A percentile compares a stretch with the other conserved stretches of the same genome.
These are phyloP conservation scores for Venturia canescens DNA, from an alignment of 1,140 invertebrate species.

Conservation along the genomic window DNA sequence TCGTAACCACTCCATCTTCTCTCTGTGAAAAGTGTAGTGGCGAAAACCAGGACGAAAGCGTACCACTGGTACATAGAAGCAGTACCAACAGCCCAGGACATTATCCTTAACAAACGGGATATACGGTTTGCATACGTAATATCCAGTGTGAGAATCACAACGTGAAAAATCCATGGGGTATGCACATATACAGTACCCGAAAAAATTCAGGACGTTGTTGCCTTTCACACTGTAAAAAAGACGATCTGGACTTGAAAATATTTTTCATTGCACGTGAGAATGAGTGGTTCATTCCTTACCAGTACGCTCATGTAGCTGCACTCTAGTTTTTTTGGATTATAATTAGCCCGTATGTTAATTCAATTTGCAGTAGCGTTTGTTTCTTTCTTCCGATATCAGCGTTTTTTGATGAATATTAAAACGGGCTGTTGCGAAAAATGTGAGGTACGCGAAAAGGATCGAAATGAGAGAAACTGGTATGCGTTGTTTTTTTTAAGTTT, in stretches of 20 bases:
- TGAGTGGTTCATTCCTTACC: neutral
- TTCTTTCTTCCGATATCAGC: too few species aligned
- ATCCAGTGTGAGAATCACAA: conserved; percentile 37
- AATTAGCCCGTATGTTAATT: too few species aligned
- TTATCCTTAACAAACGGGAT: conserved; percentile 56
- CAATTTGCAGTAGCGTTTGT: too few species aligned
- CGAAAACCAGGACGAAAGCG: conserved; percentile 26
- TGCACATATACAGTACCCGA: conserved; percentile 2
- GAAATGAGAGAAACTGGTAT: too few species aligned
- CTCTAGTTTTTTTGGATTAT: too few species aligned
- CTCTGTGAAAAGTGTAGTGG: neutral
- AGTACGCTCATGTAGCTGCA: too few species aligned
- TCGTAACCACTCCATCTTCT: conserved; percentile 27
- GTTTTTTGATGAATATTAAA: too few species aligned
- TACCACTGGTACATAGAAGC: conserved; percentile 5
- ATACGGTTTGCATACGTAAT: conserved; percentile 55
- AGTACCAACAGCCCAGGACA: conserved; percentile 21
- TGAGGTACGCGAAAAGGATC: too few species aligned
- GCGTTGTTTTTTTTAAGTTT: too few species aligned
- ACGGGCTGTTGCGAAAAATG: too few species aligned
- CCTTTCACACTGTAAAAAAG: neutral
- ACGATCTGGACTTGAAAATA: conserved; percentile 25
- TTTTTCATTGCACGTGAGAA: neutral
- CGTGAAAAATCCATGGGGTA: conserved; percentile 45
- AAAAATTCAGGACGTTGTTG: conserved; percentile 20